phyloP scores from a whole-genome alignment of 2,113 vertebrate species.

The Gracilinanus agilis region DNA sequence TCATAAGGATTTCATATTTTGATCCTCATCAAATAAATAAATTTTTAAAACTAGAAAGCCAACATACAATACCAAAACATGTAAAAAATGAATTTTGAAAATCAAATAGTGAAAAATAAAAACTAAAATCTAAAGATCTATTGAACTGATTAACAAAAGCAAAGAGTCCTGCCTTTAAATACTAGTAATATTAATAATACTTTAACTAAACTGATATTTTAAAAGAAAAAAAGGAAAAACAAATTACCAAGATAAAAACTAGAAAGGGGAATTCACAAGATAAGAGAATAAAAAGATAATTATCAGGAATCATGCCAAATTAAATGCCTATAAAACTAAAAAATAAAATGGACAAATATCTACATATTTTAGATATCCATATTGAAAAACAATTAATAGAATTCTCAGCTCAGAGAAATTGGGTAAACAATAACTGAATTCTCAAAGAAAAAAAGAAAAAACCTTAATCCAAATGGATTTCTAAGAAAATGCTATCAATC shows the following conservation, averaged over 20 bases:
- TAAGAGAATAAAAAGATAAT: not conserved
- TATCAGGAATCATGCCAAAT: not conserved
- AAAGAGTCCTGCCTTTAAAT: not conserved
- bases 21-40: not conserved
- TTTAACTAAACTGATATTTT: not conserved
- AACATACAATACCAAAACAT: not conserved
- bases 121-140: not conserved
- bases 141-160: not conserved
- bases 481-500: not conserved
- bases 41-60: not conserved
- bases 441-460: not conserved
- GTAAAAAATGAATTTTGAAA: not conserved
- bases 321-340: not conserved
- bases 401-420: not conserved
- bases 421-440: not conserved
- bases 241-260: not conserved
- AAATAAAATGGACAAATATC: not conserved
- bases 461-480: not conserved
- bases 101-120: not conserved
- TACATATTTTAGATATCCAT: not conserved
- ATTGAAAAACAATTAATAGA: not conserved
- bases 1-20: not conserved
- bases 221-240: not conserved
- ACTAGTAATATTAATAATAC: not conserved
- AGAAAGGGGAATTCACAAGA: not conserved